These are phyloP conservation scores for Hirtodrosophila trivittata DNA, from an alignment of 2,888 invertebrate species.

Conservation along the genomic window DNA sequence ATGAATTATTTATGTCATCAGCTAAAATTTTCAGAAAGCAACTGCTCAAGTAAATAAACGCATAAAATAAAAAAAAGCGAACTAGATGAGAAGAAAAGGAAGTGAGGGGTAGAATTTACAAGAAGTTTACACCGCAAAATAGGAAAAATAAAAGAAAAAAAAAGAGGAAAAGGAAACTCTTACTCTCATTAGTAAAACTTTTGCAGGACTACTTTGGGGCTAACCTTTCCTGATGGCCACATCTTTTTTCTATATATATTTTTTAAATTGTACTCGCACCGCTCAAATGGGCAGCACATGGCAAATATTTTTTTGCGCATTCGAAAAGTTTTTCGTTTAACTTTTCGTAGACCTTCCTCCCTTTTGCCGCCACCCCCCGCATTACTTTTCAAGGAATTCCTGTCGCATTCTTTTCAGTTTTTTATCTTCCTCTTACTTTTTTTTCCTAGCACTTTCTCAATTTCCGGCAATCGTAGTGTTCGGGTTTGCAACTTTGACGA, in stretches of 20 bases:
- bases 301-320: slow-evolving; percentile 47
- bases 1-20: slow-evolving; percentile 68
- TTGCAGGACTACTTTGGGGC: slow-evolving; percentile 38
- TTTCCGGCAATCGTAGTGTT: slow-evolving; percentile 53
- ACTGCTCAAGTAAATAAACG: slow-evolving; percentile 30
- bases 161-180: slow-evolving; percentile 55
- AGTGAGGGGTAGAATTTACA: neutral
- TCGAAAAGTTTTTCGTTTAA: slow-evolving; percentile 76
- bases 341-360: slow-evolving; percentile 36
- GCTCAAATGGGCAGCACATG: slow-evolving; percentile 24
- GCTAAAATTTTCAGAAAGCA: slow-evolving; percentile 24
- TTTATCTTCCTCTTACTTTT: slow-evolving; percentile 29
- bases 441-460: slow-evolving; percentile 61
- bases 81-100: slow-evolving; percentile 14
- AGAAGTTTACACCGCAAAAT: slow-evolving; percentile 45
- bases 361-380: slow-evolving; percentile 10
- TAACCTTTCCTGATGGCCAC: slow-evolving; percentile 53
- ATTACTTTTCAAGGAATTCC: slow-evolving; percentile 19
- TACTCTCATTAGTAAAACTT: slow-evolving; percentile 77
- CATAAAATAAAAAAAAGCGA: slow-evolving; percentile 24
- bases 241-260: slow-evolving; percentile 3
- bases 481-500: slow-evolving; percentile 54
- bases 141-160: slow-evolving; percentile 18
- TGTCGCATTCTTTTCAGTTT: slow-evolving; percentile 33
- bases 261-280: slow-evolving; percentile 34